These are phyloP conservation scores for Cephus runcator DNA, from an alignment of 2,888 invertebrate species.

Conservation along the genomic window DNA sequence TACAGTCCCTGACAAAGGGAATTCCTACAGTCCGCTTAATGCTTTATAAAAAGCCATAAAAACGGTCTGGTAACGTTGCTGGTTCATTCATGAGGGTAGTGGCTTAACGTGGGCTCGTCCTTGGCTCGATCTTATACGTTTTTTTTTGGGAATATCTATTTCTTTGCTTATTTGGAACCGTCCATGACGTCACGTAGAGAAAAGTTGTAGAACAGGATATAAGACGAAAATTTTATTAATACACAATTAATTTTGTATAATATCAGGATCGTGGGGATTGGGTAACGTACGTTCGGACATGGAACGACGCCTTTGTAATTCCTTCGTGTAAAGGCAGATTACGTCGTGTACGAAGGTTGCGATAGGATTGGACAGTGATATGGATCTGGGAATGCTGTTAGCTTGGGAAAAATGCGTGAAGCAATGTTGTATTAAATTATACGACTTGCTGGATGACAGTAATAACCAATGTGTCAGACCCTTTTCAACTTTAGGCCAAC, in stretches of 20 bases:
- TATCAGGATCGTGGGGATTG: neutral
- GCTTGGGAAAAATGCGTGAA: neutral
- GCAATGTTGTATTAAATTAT: slow-evolving; percentile 1
- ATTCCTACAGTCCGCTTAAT: neutral
- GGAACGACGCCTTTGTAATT: neutral
- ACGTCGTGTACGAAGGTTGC: neutral
- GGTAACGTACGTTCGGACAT: neutral
- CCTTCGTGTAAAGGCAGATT: neutral
- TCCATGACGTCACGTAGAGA: neutral
- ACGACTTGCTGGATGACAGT: neutral
- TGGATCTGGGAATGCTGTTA: neutral
- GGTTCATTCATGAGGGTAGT: too few species aligned
- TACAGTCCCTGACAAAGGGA: neutral
- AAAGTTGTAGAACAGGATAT: neutral
- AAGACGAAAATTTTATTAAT: neutral
- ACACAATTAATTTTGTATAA: neutral
- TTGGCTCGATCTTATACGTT: too few species aligned
- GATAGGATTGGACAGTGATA: neutral
- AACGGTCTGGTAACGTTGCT: too few species aligned
- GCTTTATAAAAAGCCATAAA: too few species aligned
- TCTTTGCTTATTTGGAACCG: neutral
- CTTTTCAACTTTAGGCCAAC: slow-evolving; percentile 16
- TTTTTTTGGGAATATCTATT: too few species aligned
- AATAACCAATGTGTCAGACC: slow-evolving; percentile 3
- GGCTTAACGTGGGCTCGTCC: too few species aligned